A percentile compares a stretch with the other conserved stretches of the same genome.
phyloP scores from a whole-genome alignment of 2,888 invertebrate genomes.

The Cryptophagus acutangulus region DNA sequence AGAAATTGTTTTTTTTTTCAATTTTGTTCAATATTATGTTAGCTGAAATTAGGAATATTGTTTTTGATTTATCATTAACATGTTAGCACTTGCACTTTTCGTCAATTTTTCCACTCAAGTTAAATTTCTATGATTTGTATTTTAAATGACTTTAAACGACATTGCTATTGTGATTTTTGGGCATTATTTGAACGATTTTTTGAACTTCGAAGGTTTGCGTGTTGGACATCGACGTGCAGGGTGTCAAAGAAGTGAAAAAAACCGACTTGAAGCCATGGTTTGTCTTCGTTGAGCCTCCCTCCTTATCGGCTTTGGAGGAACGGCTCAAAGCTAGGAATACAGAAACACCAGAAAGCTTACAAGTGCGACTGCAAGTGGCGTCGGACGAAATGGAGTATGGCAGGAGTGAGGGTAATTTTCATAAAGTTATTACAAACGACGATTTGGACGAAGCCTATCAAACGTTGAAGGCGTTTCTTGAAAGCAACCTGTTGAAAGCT shows the following conservation, averaged over 20 bases:
- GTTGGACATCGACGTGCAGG: constrained; percentile 92
- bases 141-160: constrained; percentile 2
- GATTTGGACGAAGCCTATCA: constrained; percentile 58
- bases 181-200: constrained; percentile 1
- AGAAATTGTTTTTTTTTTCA: too few relatives aligned
- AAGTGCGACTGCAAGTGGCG: constrained; percentile 73
- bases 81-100: too few relatives aligned
- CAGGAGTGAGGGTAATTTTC: constrained; percentile 65
- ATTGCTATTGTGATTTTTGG: too few relatives aligned
- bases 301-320: constrained; percentile 70
- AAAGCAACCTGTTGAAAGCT: constrained; percentile 5
- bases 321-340: constrained; percentile 75
- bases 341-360: constrained; percentile 82
- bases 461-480: constrained; percentile 24
- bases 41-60: too few relatives aligned
- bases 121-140: too few relatives aligned
- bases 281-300: constrained; percentile 90
- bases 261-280: constrained; percentile 77
- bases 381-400: constrained; percentile 81
- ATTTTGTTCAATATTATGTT: neutral
- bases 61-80: too few relatives aligned
- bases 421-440: constrained; percentile 77
- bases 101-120: too few relatives aligned
- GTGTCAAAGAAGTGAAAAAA: constrained; percentile 75
- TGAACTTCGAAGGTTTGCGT: constrained; percentile 63